Base-by-base conservation (phyloP, 2,113 vertebrate species). In the Petrocephalus zakoni region DNA sequence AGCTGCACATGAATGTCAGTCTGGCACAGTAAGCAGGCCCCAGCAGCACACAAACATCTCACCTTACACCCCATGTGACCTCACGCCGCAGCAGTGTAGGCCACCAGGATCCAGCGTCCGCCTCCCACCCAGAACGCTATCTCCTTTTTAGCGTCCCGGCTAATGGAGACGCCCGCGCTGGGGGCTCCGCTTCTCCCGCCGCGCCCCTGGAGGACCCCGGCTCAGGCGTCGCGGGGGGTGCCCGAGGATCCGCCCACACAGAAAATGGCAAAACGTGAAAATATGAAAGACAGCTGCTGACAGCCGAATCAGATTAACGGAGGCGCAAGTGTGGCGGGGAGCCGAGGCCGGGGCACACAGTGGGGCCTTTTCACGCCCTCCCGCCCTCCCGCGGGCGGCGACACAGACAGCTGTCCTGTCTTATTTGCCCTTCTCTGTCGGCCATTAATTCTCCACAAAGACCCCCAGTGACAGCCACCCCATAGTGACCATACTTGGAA, bases 401-500 rank as follows among this genome's bases (percentile, higher is more conserved):
- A 97, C 97, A 97, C 96, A 96, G 94, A 94, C 97, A 98, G 97
- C 97, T 98, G 97, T 97, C 96, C 95, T 93, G 93, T 95, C 94
- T 92, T 95, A 95, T 96, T 96, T 97, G 96, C 95, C 97, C 96
- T 97, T 97, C 96, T 95, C 95, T 96, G 96, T 96, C 94, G 92
- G 94, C 95, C 96, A 96, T 98, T 96, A 96, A 97, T 98, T 98
- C 97, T 93, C 93, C 93, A 94, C 96, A 96, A 96, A 96, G 96
- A 92, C 94, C 96, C 93, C 93, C 92, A 96, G 96, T 93, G 95
- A 97, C 96, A 97, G 96, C 95, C 94, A 93, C 93, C 92, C 96
- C 95, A 96, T 95, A 97, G 95, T 97, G 96, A 96, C 96, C 96
- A 97, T 97, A 97, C 96, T 97, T 96, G 96, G 97, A 97, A 92